phyloP scores from a whole-genome alignment of 2,113 vertebrate species.

The Pagrus major region DNA sequence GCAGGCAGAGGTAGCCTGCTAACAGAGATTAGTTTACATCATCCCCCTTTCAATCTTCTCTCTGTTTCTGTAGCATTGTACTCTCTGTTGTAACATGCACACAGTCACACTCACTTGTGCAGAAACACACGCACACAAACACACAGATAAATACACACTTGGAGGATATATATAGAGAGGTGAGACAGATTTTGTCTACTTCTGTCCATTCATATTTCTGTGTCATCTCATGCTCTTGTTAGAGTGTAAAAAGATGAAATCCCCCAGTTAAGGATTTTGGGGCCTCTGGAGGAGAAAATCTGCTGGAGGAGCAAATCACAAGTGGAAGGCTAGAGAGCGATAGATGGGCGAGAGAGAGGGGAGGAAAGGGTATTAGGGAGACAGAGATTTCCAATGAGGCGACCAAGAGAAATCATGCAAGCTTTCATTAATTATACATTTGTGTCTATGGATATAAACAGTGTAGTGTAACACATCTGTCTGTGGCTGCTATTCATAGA shows the following conservation, averaged over 20 bases:
- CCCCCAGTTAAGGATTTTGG: slow-evolving; percentile 44
- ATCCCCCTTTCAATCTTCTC: slow-evolving; percentile 64
- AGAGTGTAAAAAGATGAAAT: slow-evolving; percentile 56
- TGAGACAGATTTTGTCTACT: slow-evolving; percentile 34
- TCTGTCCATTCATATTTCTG: slow-evolving; percentile 42
- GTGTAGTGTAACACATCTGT: not conserved
- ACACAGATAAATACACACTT: slow-evolving; percentile 12
- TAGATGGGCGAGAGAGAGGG: not conserved
- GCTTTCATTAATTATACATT: slow-evolving; percentile 28
- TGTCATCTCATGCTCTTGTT: slow-evolving; percentile 56
- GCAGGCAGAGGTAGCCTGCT: slow-evolving; percentile 60
- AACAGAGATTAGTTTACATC: slow-evolving; percentile 76
- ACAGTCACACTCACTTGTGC: not conserved
- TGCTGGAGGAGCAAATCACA: slow-evolving; percentile 41
- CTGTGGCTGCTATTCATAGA: not conserved
- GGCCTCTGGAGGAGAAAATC: slow-evolving; percentile 34
- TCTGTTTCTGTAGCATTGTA: slow-evolving; percentile 39
- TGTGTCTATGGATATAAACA: slow-evolving; percentile 21
- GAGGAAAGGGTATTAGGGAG: slow-evolving; percentile 22
- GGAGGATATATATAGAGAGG: slow-evolving; percentile 2
- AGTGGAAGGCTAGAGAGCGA: slow-evolving; percentile 26
- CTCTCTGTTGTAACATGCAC: slow-evolving; percentile 1
- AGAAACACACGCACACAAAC: slow-evolving; percentile 3
- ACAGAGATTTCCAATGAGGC: slow-evolving; percentile 5
- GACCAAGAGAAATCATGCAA: not conserved